Evolutionary conservation across 2,113 vertebrate species (phyloP).

Genomic region (Setophaga coronata): DNA sequence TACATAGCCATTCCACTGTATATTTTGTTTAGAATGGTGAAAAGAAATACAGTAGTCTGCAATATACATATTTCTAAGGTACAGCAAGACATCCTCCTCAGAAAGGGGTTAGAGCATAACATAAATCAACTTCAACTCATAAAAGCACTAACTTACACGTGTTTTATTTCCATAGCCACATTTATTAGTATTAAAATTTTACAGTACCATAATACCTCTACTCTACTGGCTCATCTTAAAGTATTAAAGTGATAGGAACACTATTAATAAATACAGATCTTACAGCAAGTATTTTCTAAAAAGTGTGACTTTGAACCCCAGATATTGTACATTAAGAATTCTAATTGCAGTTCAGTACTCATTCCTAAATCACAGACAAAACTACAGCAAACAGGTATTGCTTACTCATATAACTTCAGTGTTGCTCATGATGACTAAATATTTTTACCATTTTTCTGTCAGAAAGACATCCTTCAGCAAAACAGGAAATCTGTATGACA

Average conservation of each 20-base stretch:
- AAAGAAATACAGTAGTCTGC: not conserved
- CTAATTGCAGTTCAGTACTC: not conserved
- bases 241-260: constrained; percentile 66
- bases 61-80: not conserved
- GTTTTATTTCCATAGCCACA: constrained; percentile 70
- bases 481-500: not conserved
- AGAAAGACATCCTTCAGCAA: not conserved
- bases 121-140: constrained; percentile 68
- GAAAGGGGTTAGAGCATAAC: constrained; percentile 1
- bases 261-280: constrained; percentile 60
- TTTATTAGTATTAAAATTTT: constrained; percentile 76
- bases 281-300: constrained; percentile 40
- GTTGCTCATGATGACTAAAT: not conserved
- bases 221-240: constrained; percentile 62
- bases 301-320: constrained; percentile 31
- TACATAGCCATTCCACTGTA: not conserved
- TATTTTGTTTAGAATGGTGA: not conserved
- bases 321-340: constrained; percentile 1
- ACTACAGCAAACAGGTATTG: not conserved
- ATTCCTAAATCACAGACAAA: not conserved
- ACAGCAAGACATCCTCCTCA: not conserved
- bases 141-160: constrained; percentile 60
- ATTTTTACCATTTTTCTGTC: not conserved
- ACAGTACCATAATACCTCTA: constrained; percentile 69
- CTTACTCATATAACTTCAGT: not conserved